Evolutionary conservation across 1,140 invertebrate genomes (phyloP).

Genomic region (Drosophila virilis): DNA sequence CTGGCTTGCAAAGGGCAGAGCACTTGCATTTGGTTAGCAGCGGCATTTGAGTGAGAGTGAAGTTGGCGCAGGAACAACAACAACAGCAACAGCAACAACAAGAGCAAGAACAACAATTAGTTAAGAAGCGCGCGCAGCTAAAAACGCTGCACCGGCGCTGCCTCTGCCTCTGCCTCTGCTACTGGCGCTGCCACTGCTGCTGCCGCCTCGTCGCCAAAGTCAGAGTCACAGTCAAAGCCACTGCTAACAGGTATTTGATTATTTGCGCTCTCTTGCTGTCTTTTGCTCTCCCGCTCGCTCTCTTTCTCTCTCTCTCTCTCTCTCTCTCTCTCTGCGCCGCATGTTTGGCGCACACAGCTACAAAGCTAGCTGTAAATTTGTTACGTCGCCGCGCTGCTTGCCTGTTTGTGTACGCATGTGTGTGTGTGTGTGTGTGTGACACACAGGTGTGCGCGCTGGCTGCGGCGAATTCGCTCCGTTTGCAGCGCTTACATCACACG

Average conservation of each 20-base stretch:
- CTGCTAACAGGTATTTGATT: conserved; percentile 59
- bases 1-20: conserved; percentile 51
- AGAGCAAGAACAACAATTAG: conserved; percentile 32
- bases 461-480: conserved; percentile 63
- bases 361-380: conserved; percentile 84
- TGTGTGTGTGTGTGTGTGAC: conserved; percentile 25
- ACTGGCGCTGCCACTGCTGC: conserved; percentile 24
- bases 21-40: conserved; percentile 74
- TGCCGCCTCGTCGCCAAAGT: conserved; percentile 62
- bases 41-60: conserved; percentile 84
- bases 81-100: conserved; percentile 32
- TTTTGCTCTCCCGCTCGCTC: conserved; percentile 5
- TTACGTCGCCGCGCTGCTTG: conserved; percentile 61
- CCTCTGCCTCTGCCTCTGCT: conserved; percentile 19
- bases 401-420: not conserved
- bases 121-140: conserved; percentile 26
- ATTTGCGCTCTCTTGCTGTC: conserved; percentile 1
- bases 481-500: conserved; percentile 74
- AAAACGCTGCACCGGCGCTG: conserved; percentile 7
- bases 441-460: conserved; percentile 63
- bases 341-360: conserved; percentile 58
- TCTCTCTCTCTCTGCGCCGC: conserved; percentile 22
- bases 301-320: not conserved
- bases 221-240: conserved; percentile 80
- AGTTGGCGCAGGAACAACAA: conserved; percentile 75